Evolutionary conservation across 2,113 vertebrate species (phyloP).

Genomic region (Gopherus evgoodei): DNA sequence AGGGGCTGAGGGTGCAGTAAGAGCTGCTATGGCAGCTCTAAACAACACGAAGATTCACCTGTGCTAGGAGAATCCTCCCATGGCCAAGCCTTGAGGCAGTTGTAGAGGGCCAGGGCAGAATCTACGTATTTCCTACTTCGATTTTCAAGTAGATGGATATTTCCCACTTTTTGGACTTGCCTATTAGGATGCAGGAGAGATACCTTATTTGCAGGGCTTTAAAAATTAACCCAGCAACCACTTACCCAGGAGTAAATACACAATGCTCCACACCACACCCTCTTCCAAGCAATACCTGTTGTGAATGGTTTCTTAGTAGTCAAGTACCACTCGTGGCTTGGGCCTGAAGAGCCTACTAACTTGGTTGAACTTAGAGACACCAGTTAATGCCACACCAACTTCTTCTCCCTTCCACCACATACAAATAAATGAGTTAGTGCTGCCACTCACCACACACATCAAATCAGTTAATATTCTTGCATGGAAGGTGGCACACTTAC

Average conservation of each 20-base stretch:
- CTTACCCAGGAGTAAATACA: background rate
- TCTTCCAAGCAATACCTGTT: background rate
- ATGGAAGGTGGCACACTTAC: background rate
- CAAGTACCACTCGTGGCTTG: background rate
- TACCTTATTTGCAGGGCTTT: background rate
- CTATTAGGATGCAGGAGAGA: background rate
- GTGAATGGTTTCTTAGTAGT: background rate
- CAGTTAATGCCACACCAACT: background rate
- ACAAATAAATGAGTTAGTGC: background rate
- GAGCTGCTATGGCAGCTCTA: background rate
- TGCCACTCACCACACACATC: no score
- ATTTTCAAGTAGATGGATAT: background rate
- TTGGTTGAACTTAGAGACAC: background rate
- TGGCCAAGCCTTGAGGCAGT: background rate
- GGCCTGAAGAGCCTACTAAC: background rate
- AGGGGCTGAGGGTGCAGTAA: background rate
- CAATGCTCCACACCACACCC: background rate
- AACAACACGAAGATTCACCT: background rate
- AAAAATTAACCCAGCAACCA: background rate
- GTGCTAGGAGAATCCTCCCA: background rate
- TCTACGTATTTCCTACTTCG: background rate
- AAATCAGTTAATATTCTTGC: no score
- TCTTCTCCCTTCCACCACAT: background rate
- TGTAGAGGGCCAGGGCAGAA: background rate
- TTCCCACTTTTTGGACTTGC: background rate